phyloP scores from a whole-genome alignment of 1,140 invertebrate species.

The Drosophila repletoides region DNA sequence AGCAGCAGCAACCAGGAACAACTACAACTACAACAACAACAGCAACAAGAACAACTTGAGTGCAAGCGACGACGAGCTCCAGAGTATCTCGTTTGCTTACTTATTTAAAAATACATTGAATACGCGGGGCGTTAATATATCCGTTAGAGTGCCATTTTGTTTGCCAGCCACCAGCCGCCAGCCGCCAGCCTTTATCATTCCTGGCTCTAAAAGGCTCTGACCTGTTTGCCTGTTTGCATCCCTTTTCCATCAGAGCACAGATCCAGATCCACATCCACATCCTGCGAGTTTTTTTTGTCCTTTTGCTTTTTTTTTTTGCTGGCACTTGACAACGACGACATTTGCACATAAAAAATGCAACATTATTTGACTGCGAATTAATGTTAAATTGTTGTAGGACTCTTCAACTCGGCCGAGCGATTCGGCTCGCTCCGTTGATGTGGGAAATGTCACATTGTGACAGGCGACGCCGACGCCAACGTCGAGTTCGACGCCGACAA shows the following conservation, averaged over 20 bases:
- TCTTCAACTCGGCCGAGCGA: conserved; percentile 26
- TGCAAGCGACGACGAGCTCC: conserved; percentile 61
- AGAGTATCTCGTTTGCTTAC: conserved; percentile 48
- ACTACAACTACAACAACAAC: neutral
- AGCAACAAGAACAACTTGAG: conserved; percentile 47
- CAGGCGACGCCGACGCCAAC: too few species aligned
- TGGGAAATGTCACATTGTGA: conserved; percentile 77
- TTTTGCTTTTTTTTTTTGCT: conserved; percentile 19
- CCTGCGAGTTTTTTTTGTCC: conserved; percentile 23
- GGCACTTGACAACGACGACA: conserved; percentile 79
- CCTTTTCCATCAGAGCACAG: conserved; percentile 36
- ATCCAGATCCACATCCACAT: conserved; percentile 25
- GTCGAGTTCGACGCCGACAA: too few species aligned
- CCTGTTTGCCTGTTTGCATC: conserved; percentile 26
- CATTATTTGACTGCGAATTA: conserved; percentile 80
- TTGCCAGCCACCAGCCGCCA: conserved; percentile 49
- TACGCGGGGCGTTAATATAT: conserved; percentile 77
- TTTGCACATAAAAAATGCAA: conserved; percentile 79
- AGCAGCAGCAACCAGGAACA: conserved; percentile 27
- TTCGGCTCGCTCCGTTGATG: conserved; percentile 58
- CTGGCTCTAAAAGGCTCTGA: neutral
- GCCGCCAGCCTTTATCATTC: neutral
- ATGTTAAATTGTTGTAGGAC: conserved; percentile 78
- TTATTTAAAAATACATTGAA: conserved; percentile 54
- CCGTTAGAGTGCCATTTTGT: conserved; percentile 79